Percentiles rank a stretch among this genome's conserved stretches.
Conservation (phyloP, 64 coral and sea anemone genomes). For the Montipora capricornis region DNA sequence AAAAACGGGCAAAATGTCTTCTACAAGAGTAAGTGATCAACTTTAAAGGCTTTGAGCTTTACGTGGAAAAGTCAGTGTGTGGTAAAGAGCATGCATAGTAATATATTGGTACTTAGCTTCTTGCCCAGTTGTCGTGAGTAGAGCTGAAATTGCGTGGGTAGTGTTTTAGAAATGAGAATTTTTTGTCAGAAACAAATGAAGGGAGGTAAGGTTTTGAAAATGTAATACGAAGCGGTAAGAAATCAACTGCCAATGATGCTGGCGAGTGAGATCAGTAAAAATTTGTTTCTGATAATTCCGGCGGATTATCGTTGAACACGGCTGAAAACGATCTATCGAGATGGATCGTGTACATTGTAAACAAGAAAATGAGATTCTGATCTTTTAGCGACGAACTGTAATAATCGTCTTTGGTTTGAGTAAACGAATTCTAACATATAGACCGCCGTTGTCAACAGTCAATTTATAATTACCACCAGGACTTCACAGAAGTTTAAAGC, state of each 20-base stretch:
- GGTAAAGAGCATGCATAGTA: slow-evolving; percentile 1
- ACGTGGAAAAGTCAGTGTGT: slow-evolving; percentile 1
- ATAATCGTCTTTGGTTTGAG: too few relatives aligned
- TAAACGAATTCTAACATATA: too few relatives aligned
- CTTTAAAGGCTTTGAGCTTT: not conserved
- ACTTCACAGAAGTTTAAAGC: too few relatives aligned
- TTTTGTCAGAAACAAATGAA: not conserved
- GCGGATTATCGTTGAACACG: too few relatives aligned
- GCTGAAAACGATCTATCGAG: too few relatives aligned
- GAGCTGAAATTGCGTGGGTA: not conserved
- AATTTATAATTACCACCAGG: too few relatives aligned
- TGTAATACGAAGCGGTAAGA: not conserved
- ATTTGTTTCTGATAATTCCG: too few relatives aligned
- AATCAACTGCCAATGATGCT: not conserved
- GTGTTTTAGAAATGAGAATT: not conserved
- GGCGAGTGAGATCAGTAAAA: too few relatives aligned
- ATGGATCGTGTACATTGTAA: too few relatives aligned
- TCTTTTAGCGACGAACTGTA: too few relatives aligned
- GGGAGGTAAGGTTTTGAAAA: not conserved
- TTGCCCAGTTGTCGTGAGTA: not conserved
- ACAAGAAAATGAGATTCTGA: too few relatives aligned
- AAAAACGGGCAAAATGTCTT: not conserved
- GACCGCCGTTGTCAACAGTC: too few relatives aligned
- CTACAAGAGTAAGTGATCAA: not conserved
- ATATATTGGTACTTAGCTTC: not conserved